phyloP scores from a whole-genome alignment of 2,888 invertebrate species.

The Calameuta filiformis region DNA sequence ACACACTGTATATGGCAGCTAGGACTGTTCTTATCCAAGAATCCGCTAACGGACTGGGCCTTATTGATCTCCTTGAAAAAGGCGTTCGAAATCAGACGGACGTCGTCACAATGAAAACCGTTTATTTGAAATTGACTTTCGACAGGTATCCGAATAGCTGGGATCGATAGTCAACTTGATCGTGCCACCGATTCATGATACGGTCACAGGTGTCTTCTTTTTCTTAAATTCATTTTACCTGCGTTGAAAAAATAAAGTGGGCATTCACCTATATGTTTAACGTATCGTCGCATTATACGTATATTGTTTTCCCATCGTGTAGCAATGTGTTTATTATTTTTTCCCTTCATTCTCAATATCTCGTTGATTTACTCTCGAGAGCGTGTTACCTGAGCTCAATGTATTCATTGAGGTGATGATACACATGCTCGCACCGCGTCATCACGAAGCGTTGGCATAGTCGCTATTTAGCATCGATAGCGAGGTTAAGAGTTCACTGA shows the following conservation, averaged over 20 bases:
- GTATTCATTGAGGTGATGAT: not conserved
- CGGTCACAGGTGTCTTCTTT: not conserved
- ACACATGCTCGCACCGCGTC: not conserved
- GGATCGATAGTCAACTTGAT: not conserved
- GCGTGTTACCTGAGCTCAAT: not conserved
- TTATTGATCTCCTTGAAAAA: not conserved
- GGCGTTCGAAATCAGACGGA: not conserved
- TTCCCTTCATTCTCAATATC: not conserved
- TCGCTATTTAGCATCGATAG: conserved; percentile 59
- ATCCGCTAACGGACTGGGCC: not conserved
- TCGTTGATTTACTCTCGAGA: not conserved
- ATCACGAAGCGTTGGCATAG: conserved; percentile 44
- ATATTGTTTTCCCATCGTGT: not conserved
- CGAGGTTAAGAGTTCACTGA: conserved; percentile 49
- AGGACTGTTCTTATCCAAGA: not conserved
- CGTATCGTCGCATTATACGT: not conserved
- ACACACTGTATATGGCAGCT: not conserved
- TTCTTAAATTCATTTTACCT: not conserved
- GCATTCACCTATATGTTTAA: not conserved
- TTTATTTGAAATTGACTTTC: not conserved
- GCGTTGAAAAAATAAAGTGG: not conserved
- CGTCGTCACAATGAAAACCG: conserved; percentile 3
- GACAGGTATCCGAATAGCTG: not conserved
- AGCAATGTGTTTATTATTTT: too few relatives aligned
- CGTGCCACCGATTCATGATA: not conserved